Percentiles rank a stretch among this genome's conserved stretches.
Evolutionary conservation across 2,797 vertebrate genomes (phyloP).

Genomic region (Knipowitschia caucasica): DNA sequence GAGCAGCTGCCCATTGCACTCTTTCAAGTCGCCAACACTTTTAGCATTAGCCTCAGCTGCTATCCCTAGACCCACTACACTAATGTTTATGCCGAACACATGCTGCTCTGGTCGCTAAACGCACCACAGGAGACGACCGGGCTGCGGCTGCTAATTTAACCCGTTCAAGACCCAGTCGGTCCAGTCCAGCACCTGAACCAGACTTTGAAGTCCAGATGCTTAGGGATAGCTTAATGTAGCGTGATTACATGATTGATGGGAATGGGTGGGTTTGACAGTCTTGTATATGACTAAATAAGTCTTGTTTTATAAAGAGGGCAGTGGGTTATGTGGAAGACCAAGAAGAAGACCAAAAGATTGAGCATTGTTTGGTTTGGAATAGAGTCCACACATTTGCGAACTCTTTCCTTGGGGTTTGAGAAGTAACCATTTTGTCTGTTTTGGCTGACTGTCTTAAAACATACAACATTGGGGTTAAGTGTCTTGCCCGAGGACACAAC

Average conservation of each 20-base stretch:
- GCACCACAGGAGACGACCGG: slow-evolving; percentile 36
- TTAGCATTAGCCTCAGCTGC: slow-evolving; percentile 61
- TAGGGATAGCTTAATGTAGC: slow-evolving; percentile 54
- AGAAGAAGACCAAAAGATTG: too few relatives aligned
- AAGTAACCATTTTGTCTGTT: too few relatives aligned
- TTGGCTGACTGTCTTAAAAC: too few relatives aligned
- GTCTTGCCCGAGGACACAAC: too few relatives aligned
- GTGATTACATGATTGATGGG: slow-evolving; percentile 57
- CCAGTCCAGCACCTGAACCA: slow-evolving; percentile 74
- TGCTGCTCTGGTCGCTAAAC: slow-evolving; percentile 29
- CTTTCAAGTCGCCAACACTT: slow-evolving; percentile 58
- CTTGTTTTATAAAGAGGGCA: not conserved
- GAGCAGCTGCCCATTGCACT: slow-evolving; percentile 65
- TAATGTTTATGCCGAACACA: slow-evolving; percentile 20
- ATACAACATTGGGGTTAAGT: too few relatives aligned
- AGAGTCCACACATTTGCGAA: too few relatives aligned
- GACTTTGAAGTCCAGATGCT: slow-evolving; percentile 52
- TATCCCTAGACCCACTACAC: slow-evolving; percentile 22
- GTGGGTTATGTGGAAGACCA: not conserved
- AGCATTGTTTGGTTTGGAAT: too few relatives aligned
- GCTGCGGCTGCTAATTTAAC: slow-evolving; percentile 47
- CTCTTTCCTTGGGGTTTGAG: too few relatives aligned
- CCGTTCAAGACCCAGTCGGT: slow-evolving; percentile 60
- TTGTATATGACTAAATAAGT: not conserved
- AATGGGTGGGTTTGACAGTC: slow-evolving; percentile 13